A percentile compares a stretch with the other conserved stretches of the same genome.
phyloP scores from a whole-genome alignment of 2,888 invertebrate genomes.

The Synergus laeviventris region DNA sequence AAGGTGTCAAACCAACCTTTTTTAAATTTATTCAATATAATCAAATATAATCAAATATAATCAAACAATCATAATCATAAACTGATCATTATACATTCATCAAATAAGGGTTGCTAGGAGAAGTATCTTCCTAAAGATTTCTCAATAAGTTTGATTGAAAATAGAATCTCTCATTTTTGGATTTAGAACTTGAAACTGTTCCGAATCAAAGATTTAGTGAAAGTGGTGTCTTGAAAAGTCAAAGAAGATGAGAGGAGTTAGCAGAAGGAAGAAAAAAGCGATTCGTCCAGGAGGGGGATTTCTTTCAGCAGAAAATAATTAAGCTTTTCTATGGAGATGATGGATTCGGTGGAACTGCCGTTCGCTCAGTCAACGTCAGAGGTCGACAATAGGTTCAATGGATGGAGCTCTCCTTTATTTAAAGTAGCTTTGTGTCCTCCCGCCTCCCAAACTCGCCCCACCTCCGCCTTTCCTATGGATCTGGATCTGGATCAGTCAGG shows the following conservation, averaged over 20 bases:
- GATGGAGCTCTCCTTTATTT: constrained; percentile 76
- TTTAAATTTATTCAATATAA: not conserved
- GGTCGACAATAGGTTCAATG: constrained; percentile 75
- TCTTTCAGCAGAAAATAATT: constrained; percentile 76
- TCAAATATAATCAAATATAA: too few species aligned
- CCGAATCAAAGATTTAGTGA: constrained; percentile 1
- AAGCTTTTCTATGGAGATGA: constrained; percentile 76
- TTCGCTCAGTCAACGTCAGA: constrained; percentile 75
- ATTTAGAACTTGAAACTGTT: constrained; percentile 1
- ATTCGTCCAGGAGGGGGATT: constrained; percentile 60
- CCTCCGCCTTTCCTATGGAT: constrained; percentile 55
- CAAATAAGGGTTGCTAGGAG: not conserved
- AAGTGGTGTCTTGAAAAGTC: constrained; percentile 39
- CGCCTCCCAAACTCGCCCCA: constrained; percentile 50
- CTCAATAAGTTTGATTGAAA: not conserved
- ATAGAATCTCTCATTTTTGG: not conserved
- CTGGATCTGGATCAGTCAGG: constrained; percentile 57
- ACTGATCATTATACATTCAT: too few species aligned
- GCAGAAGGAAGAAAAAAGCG: constrained; percentile 56
- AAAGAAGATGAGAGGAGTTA: constrained; percentile 44
- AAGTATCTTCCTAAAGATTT: not conserved
- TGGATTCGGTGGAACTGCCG: constrained; percentile 72
- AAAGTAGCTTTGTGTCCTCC: constrained; percentile 75
- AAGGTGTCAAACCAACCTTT: not conserved
- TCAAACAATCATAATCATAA: too few species aligned